Percentiles rank a stretch among this genome's conserved stretches.
phyloP scores from a whole-genome alignment of 2,888 invertebrate genomes.

The Lycia hirtaria region DNA sequence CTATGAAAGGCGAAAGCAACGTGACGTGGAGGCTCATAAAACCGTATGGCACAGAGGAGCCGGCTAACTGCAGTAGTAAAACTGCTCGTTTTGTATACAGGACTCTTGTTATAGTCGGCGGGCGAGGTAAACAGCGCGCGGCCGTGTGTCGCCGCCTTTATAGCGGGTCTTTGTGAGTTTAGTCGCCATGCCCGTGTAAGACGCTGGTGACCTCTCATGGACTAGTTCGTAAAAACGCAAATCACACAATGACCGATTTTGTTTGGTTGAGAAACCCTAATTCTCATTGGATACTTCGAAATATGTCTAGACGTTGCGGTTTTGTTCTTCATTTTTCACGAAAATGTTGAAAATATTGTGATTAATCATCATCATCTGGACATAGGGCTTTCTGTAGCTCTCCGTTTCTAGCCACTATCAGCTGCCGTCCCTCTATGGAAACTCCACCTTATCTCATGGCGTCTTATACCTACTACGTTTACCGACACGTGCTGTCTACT shows the following conservation, averaged over 20 bases:
- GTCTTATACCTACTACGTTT: too few relatives aligned
- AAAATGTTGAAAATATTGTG: too few relatives aligned
- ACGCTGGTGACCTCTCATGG: conserved; percentile 58
- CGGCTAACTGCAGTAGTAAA: conserved; percentile 82
- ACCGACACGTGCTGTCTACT: too few relatives aligned
- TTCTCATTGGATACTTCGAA: conserved; percentile 7
- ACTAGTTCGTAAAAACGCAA: conserved; percentile 53
- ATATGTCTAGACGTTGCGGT: not conserved
- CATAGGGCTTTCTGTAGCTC: too few relatives aligned
- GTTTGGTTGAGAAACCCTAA: conserved; percentile 16
- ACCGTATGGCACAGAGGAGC: conserved; percentile 82
- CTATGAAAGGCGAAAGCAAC: conserved; percentile 81
- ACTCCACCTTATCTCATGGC: too few relatives aligned
- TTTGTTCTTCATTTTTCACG: not conserved
- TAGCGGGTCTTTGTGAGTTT: conserved; percentile 75
- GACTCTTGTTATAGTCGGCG: conserved; percentile 78
- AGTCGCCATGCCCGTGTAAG: conserved; percentile 64
- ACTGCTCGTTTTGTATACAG: conserved; percentile 80
- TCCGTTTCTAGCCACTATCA: too few relatives aligned
- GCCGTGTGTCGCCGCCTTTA: conserved; percentile 82
- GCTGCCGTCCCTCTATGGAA: too few relatives aligned
- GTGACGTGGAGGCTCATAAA: conserved; percentile 81
- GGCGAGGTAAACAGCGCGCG: conserved; percentile 75
- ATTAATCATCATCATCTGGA: too few relatives aligned
- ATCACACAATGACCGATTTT: conserved; percentile 39